Conservation (phyloP, 2,888 invertebrate species). For the Cyrtodaria siliqua region DNA sequence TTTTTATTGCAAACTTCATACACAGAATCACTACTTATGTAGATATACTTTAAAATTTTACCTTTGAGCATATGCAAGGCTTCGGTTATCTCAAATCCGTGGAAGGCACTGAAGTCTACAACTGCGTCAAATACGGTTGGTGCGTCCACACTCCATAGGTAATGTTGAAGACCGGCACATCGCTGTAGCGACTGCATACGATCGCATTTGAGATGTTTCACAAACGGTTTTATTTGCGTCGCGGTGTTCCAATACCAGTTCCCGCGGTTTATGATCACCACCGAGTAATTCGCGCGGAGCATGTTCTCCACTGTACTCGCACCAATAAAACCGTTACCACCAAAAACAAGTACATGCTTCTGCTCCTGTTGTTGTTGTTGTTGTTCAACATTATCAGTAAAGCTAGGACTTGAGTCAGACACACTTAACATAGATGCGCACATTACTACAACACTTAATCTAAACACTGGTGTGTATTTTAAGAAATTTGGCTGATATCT, state of each 20-base stretch:
- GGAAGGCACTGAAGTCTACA: conserved; percentile 86
- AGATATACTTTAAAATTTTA: conserved; percentile 85
- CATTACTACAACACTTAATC: too few relatives aligned
- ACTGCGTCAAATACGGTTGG: conserved; percentile 84
- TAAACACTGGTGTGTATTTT: too few relatives aligned
- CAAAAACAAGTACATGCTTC: conserved; percentile 83
- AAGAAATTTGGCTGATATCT: too few relatives aligned
- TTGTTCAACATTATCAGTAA: background rate
- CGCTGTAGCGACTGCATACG: conserved; percentile 75
- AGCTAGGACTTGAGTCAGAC: too few relatives aligned
- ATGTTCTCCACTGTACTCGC: conserved; percentile 84
- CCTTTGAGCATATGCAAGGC: conserved; percentile 81
- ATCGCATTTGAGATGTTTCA: conserved; percentile 84
- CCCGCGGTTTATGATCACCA: conserved; percentile 85
- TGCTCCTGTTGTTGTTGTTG: conserved; percentile 4
- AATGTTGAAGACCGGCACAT: conserved; percentile 71
- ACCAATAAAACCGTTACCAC: conserved; percentile 87
- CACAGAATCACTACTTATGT: conserved; percentile 87
- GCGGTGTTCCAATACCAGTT: conserved; percentile 86
- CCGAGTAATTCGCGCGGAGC: conserved; percentile 82
- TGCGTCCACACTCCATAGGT: conserved; percentile 75
- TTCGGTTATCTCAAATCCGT: conserved; percentile 83
- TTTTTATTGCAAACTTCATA: conserved; percentile 86
- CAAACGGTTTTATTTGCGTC: conserved; percentile 74
- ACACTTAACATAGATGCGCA: too few relatives aligned